Base-by-base conservation (phyloP, 2,797 vertebrate genomes). In the Pangasius mekongensis region DNA sequence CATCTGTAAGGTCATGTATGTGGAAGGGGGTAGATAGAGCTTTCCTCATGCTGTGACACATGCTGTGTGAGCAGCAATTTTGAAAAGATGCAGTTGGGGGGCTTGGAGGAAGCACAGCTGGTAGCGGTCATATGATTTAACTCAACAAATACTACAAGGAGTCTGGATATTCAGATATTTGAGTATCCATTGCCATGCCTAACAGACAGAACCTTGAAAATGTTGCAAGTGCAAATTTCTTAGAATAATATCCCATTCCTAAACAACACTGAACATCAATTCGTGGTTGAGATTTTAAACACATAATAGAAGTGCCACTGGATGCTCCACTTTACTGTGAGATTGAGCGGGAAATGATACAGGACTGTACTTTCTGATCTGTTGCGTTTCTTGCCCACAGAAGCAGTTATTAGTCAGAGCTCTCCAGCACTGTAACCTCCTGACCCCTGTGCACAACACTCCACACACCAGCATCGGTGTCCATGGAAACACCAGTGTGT, bases 401-500 rank as follows among this genome's bases (percentile, higher is more conserved):
- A 89, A 86, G 73, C 58, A 83, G 81, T 78, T 83, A 83, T 85
- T 88, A 84, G 83, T 87, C 83, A 43, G 89, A 69, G 67, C 81
- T 85, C 87, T 85, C 87, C 58, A 87, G 71, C 78, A 58, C 39
- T 74, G 60, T 88, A 85, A 91, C 88, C 90, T 73, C 80, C 81
- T 89, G 84, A 89, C 89, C 89, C 83, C 20, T 62, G 20, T 54
- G 74, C 52, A 84, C 86, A 90, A 85, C 78, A 64, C 85, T 76
- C 86, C 67, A 89, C 87, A 89, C 73, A 87, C 71, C 77, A 80
- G 77, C 87, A 84, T 13, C 16, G 39, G 91, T 92, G 88, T 91
- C 90, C 90, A 92, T 92, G 86, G 91, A 85, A 90, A 91, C 91
- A n/a, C 27, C 80, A 60, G 81, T 22, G 69, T 76, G 78, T 90